A percentile compares a stretch with the other conserved stretches of the same genome.
Evolutionary conservation across 2,797 vertebrate genomes (phyloP).

Genomic region (Eurystomus glaucurus): DNA sequence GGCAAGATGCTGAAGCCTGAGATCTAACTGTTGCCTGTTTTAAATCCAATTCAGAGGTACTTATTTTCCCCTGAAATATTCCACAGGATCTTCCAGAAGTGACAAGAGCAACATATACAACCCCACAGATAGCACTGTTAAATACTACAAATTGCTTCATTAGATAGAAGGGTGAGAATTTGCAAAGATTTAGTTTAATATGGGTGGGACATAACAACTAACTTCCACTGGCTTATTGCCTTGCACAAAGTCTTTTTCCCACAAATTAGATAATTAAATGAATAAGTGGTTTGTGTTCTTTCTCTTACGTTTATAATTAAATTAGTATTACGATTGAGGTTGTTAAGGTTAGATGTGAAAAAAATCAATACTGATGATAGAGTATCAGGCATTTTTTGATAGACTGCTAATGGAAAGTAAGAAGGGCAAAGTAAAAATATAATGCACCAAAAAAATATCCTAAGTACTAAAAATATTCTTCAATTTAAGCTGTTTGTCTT

Average conservation of each 20-base stretch:
- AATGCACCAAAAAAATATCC: background rate
- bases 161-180: background rate
- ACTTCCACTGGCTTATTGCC: background rate
- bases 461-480: background rate
- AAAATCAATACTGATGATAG: background rate
- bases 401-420: background rate
- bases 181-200: background rate
- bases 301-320: background rate
- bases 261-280: background rate
- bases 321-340: background rate
- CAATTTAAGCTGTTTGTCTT: background rate
- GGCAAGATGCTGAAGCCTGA: background rate
- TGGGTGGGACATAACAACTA: background rate
- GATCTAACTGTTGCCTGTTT: background rate
- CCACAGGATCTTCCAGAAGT: background rate
- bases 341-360: background rate
- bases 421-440: background rate
- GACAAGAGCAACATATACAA: background rate
- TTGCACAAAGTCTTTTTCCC: background rate
- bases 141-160: background rate
- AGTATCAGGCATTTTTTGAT: background rate
- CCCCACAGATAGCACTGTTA: rapidly evolving
- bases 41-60: background rate
- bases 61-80: background rate
- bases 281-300: background rate